phyloP scores from a whole-genome alignment of 2,113 vertebrate genomes.

The Caranx melampygus region DNA sequence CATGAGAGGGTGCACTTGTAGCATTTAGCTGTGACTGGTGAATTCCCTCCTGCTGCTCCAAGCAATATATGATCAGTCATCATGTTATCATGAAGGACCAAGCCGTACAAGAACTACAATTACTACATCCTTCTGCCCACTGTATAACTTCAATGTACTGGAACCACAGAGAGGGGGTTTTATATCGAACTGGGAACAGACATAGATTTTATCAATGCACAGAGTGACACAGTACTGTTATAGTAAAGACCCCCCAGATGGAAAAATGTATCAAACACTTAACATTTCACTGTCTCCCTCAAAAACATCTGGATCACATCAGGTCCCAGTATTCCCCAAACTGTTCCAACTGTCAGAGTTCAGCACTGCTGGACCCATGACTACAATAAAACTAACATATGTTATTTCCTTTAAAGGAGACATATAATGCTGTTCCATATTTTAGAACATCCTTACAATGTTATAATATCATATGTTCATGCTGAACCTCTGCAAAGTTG shows the following conservation, averaged over 20 bases:
- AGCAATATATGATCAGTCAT: constrained; percentile 59
- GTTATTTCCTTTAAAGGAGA: neutral
- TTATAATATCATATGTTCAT: no score
- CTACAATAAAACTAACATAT: constrained; percentile 18
- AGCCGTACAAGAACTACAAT: constrained; percentile 2
- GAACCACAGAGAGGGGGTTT: constrained; percentile 15
- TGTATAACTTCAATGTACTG: neutral
- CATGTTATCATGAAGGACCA: constrained; percentile 17
- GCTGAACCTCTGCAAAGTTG: no score
- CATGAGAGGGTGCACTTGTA: constrained; percentile 21
- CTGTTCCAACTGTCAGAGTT: constrained; percentile 3
- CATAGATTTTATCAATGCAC: neutral
- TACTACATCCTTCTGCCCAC: neutral
- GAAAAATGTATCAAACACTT: constrained; percentile 10
- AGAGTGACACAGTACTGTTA: neutral
- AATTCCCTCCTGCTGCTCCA: constrained; percentile 55
- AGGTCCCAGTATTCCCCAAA: constrained; percentile 16
- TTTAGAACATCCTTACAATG: no score
- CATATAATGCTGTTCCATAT: no score
- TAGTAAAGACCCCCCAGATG: neutral
- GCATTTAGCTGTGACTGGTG: constrained; percentile 51
- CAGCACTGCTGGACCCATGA: neutral
- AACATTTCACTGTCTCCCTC: neutral
- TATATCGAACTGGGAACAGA: neutral
- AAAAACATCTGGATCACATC: constrained; percentile 59